phyloP scores from a whole-genome alignment of 2,113 vertebrate genomes.

The Myrmecophaga tridactyla region DNA sequence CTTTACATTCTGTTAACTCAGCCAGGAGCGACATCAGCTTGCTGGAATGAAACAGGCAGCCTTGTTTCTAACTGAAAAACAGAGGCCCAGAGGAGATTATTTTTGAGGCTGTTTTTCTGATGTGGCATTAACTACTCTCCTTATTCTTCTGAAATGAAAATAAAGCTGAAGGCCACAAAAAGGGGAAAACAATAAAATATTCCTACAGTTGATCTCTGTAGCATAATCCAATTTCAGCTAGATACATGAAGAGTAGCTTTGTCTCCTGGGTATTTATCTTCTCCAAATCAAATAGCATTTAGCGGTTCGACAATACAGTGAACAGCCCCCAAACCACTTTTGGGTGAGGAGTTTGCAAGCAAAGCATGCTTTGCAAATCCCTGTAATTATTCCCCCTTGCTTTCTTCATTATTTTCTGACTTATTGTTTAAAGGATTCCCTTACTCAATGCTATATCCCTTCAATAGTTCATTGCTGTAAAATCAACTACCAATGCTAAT shows the following conservation, averaged over 20 bases:
- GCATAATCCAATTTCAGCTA: neutral
- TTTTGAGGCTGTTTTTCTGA: slow-evolving; percentile 7
- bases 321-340: neutral
- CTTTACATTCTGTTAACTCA: slow-evolving; percentile 27
- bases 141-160: slow-evolving; percentile 34
- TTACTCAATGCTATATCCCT: neutral
- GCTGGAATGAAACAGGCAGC: neutral
- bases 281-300: slow-evolving; percentile 1
- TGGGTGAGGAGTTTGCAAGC: neutral
- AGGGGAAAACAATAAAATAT: neutral
- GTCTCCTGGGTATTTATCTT: slow-evolving; percentile 8
- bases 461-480: slow-evolving; percentile 22
- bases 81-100: neutral
- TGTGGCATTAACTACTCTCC: neutral
- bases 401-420: slow-evolving; percentile 35
- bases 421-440: slow-evolving; percentile 10
- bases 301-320: neutral
- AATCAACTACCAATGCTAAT: slow-evolving; percentile 49
- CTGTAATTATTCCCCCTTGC: neutral
- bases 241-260: slow-evolving; percentile 15
- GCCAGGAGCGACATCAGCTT: neutral
- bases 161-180: neutral
- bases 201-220: neutral
- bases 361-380: slow-evolving; percentile 9
- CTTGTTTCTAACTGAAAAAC: slow-evolving; percentile 30